phyloP scores from a whole-genome alignment of 1,140 invertebrate species.

The Drosophila kohkoa region DNA sequence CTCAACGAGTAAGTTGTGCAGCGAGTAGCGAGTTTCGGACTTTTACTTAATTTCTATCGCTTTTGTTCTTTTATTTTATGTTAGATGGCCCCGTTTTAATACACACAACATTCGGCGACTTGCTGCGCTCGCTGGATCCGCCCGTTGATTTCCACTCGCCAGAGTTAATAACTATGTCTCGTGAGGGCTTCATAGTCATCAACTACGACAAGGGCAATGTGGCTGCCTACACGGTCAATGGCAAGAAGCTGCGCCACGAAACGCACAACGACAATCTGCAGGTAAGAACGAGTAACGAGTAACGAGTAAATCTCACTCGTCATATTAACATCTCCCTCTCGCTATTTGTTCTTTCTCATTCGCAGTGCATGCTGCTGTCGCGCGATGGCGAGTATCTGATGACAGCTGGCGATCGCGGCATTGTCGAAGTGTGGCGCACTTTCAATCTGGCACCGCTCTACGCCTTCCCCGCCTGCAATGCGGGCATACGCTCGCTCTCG shows the following conservation, averaged over 20 bases:
- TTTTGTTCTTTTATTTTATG: not conserved
- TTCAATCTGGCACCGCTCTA: constrained; percentile 98
- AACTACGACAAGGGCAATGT: constrained; percentile 96
- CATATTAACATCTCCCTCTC: not conserved
- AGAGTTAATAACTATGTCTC: constrained; percentile 95
- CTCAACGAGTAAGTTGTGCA: constrained; percentile 88
- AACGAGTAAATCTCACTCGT: not conserved
- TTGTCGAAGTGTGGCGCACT: constrained; percentile 99
- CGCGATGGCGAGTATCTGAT: constrained; percentile 99
- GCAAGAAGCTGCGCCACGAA: constrained; percentile 93
- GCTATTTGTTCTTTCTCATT: constrained; percentile 23
- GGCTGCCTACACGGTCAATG: constrained; percentile 97
- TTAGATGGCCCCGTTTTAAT: constrained; percentile 97
- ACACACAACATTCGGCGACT: constrained; percentile 98
- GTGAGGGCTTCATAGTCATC: constrained; percentile 98
- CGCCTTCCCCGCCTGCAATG: constrained; percentile 98
- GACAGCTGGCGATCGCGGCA: constrained; percentile 97
- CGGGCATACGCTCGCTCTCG: constrained; percentile 95
- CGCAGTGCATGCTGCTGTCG: constrained; percentile 96
- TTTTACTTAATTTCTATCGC: not conserved
- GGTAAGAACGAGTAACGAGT: constrained; percentile 86
- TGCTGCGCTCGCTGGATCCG: constrained; percentile 95
- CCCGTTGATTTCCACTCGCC: constrained; percentile 93
- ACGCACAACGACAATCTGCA: constrained; percentile 98
- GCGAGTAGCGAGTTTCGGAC: not conserved